phyloP scores from a whole-genome alignment of 2,888 invertebrate species.

The Drepana falcataria region DNA sequence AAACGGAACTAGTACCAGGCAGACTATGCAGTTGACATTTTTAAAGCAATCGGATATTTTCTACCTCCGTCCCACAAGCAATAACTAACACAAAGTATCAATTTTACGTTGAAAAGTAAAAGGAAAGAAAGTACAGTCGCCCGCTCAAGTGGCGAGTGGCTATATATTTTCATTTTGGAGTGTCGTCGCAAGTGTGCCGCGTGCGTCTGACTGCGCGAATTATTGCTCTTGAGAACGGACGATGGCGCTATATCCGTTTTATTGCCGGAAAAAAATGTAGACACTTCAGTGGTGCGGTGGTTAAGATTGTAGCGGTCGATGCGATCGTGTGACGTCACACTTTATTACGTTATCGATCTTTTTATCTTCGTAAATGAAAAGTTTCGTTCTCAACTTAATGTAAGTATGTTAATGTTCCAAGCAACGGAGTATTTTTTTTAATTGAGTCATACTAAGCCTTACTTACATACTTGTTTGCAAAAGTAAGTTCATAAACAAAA shows the following conservation, averaged over 20 bases:
- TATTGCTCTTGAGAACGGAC: constrained; percentile 54
- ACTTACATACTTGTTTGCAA: too few species aligned
- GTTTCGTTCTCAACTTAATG: too few species aligned
- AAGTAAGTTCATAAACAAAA: background rate
- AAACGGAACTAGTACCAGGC: too few species aligned
- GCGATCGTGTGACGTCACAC: background rate
- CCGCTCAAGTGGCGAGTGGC: constrained; percentile 47
- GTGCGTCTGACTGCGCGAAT: constrained; percentile 62
- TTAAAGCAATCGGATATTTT: background rate
- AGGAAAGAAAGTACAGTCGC: constrained; percentile 36
- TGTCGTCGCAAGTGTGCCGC: constrained; percentile 39
- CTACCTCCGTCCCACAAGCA: background rate
- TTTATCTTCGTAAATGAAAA: too few species aligned
- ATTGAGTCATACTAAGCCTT: too few species aligned
- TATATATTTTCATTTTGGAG: constrained; percentile 55
- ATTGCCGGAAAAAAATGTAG: constrained; percentile 43
- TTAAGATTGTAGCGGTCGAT: constrained; percentile 5
- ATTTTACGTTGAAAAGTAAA: constrained; percentile 4
- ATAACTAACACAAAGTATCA: background rate
- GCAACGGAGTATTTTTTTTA: too few species aligned
- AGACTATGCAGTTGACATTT: background rate
- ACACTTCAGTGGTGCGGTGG: constrained; percentile 5
- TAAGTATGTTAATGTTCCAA: too few species aligned
- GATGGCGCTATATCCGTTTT: constrained; percentile 40
- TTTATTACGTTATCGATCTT: too few species aligned